Percentiles rank a stretch among this genome's conserved stretches.
Conservation (phyloP, 2,797 vertebrate genomes). For the Tinamus major region DNA sequence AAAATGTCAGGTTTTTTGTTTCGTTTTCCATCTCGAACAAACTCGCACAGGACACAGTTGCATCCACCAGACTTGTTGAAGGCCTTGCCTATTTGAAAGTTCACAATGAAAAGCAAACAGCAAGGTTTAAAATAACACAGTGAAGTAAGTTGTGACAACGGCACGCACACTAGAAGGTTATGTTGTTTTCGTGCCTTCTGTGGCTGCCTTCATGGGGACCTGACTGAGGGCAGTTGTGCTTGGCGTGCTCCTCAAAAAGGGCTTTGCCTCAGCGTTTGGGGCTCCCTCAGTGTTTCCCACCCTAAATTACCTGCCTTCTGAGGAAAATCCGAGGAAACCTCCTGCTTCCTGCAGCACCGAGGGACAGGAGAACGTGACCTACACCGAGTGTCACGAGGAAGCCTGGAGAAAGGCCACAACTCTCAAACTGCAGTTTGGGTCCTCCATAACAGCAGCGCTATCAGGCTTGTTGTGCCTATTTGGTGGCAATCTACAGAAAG, state of each 20-base stretch:
- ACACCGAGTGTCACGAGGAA: neutral
- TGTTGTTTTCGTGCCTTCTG: neutral
- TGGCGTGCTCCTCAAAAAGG: no score
- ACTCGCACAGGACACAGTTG: neutral
- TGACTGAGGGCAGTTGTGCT: no score
- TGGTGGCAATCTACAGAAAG: neutral
- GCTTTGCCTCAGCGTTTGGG: no score
- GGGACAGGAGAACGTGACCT: neutral
- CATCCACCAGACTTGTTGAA: neutral
- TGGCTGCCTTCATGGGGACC: no score
- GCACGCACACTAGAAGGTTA: neutral
- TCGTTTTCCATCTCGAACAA: neutral
- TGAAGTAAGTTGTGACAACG: neutral
- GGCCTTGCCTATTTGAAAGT: neutral
- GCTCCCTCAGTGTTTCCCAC: no score
- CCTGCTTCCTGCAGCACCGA: neutral
- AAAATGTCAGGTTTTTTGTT: neutral
- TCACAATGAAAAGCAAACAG: neutral
- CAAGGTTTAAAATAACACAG: neutral
- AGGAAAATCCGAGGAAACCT: no score
- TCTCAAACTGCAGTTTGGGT: neutral
- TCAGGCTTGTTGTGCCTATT: neutral
- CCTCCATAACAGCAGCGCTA: neutral
- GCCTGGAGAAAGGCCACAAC: neutral
- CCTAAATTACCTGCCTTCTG: no score